Evolutionary conservation across 2,797 vertebrate genomes (phyloP).

Genomic region (Notolepis coatsorum): DNA sequence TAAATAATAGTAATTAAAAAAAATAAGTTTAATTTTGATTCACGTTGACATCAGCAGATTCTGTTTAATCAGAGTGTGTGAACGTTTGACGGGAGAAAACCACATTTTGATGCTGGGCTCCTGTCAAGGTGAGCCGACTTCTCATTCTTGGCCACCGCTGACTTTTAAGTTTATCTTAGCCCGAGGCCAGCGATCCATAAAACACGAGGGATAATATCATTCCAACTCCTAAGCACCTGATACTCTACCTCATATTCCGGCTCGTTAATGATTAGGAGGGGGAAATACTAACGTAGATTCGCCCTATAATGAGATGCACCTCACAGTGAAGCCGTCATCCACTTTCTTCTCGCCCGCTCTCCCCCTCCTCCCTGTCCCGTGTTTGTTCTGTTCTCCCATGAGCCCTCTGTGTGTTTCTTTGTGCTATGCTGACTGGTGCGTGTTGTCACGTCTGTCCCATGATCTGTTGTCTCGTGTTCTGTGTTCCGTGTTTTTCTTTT

Average conservation of each 20-base stretch:
- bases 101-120: conserved; percentile 36
- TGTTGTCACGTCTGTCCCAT: conserved; percentile 49
- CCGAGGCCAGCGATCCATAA: conserved; percentile 3
- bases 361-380: conserved; percentile 53
- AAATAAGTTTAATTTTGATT: conserved; percentile 5
- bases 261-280: no score
- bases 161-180: background rate
- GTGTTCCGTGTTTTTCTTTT: conserved; percentile 42
- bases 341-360: conserved; percentile 31
- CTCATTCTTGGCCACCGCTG: conserved; percentile 15
- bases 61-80: conserved; percentile 33
- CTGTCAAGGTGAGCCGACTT: conserved; percentile 54
- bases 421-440: conserved; percentile 59
- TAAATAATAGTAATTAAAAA: no score
- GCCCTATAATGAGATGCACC: no score
- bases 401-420: conserved; percentile 65
- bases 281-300: no score
- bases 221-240: no score
- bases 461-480: conserved; percentile 50
- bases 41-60: conserved; percentile 59
- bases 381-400: conserved; percentile 52
- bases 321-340: conserved; percentile 39
- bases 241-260: no score
- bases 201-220: background rate
- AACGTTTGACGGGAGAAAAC: conserved; percentile 30